Base-by-base conservation (phyloP, 2,113 vertebrate species). In the Leptocoma aspasia region DNA sequence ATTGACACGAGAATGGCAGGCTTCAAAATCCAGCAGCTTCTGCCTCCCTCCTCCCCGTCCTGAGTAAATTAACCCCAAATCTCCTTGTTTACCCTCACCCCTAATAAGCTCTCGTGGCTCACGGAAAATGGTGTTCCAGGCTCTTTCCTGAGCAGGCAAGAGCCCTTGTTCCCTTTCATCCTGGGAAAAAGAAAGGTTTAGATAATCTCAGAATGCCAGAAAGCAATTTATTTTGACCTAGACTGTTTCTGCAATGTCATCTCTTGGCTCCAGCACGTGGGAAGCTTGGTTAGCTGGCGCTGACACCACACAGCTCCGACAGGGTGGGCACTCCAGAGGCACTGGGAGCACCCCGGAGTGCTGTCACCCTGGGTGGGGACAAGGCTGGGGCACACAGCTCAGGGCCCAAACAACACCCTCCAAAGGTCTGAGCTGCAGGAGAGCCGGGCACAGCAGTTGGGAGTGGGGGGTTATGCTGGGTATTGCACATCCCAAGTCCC, bases 181-280 rank as follows among this genome's bases (percentile, higher is more conserved):
- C 71, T 90, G 96, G 79, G 88, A 82, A 85, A 93, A 88, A 50
- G 75, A 79, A 93, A 57, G 90, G 94, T 75, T 94, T 80, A 80
- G 92, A 93, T 88, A 82, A 94, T 93, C 88, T 90, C 90, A 59
- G 82, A 88, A 83, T 93, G 82, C 94, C 90, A 93, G 86, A 95
- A 94, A 95, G 88, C 89, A 93, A 97, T 97, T 97, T 94, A 92
- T 93, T 96, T 95, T 89, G 95, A 96, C 95, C 96, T 95, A 90
- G 90, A 86, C 63, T 30, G 54, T 70, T 88, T 54, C 90, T 86
- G 88, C 94, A 97, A 93, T 94, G 96, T 93, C 95, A 93, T 86
- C 90, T 70, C 90, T 61, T 50, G 76, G 94, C 85, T 93, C 53
- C 71, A 45, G 82, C 59, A 11, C 0, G 0, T 37, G 68, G 75